A percentile compares a stretch with the other conserved stretches of the same genome.
Conservation (phyloP, 1,140 invertebrate species). For the Luehdorfia chinensis region DNA sequence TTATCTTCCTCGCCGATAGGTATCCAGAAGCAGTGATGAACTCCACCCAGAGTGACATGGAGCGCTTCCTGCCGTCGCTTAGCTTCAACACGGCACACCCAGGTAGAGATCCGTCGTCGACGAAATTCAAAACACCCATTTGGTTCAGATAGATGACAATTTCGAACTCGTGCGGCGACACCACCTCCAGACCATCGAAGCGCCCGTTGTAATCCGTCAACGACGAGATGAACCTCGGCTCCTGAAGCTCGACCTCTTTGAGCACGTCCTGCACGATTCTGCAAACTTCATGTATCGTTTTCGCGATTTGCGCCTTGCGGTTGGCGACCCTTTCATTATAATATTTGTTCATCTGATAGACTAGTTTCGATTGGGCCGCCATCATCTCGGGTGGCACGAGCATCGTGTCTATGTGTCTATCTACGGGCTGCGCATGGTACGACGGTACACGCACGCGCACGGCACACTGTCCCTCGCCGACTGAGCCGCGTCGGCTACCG, state of each 20-base stretch:
- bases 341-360: constrained; percentile 97
- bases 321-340: constrained; percentile 94
- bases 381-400: constrained; percentile 93
- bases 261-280: constrained; percentile 96
- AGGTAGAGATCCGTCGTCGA: constrained; percentile 94
- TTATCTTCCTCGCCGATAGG: constrained; percentile 94
- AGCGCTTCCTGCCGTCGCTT: constrained; percentile 94
- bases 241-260: constrained; percentile 97
- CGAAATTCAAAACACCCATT: constrained; percentile 97
- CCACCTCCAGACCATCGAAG: constrained; percentile 85
- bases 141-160: constrained; percentile 95
- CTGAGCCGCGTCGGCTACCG: constrained; percentile 49
- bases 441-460: constrained; percentile 64
- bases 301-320: constrained; percentile 89
- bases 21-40: constrained; percentile 98
- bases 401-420: constrained; percentile 77
- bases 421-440: constrained; percentile 50
- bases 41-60: constrained; percentile 98
- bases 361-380: constrained; percentile 91
- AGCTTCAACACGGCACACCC: constrained; percentile 96
- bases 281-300: constrained; percentile 94
- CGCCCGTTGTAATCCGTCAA: constrained; percentile 83
- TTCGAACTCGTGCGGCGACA: constrained; percentile 93
- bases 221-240: constrained; percentile 95
- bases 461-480: constrained; percentile 51